Percentiles rank a stretch among this genome's conserved stretches.
These are phyloP conservation scores for Pholis gunnellus DNA, from an alignment of 2,113 vertebrate species.

Conservation along the genomic window DNA sequence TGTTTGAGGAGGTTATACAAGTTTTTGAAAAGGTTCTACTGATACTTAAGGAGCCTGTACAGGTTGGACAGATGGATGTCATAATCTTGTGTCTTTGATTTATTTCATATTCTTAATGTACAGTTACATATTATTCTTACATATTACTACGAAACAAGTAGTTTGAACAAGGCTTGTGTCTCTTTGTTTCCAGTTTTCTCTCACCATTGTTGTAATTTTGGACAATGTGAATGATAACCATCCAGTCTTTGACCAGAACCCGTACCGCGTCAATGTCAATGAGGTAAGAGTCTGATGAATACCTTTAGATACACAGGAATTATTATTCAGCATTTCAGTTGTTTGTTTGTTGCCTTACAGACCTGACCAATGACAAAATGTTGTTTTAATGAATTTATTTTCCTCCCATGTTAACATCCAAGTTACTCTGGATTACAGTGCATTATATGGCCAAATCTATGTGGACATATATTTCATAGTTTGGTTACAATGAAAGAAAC, in stretches of 20 bases:
- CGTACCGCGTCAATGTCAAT: background rate
- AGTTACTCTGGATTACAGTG: background rate
- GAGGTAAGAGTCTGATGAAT: slow-evolving; percentile 76
- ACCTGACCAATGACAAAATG: background rate
- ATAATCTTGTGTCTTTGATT: background rate
- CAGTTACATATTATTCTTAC: background rate
- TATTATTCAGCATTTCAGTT: background rate
- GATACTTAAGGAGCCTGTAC: no score
- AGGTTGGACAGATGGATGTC: background rate
- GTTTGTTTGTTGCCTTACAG: background rate
- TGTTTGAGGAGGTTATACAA: background rate
- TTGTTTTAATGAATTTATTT: background rate
- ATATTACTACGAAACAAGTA: no score
- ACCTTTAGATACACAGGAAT: background rate
- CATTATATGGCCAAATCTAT: background rate
- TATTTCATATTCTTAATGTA: background rate
- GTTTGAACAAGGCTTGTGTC: background rate
- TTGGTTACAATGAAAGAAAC: background rate
- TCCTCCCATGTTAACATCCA: background rate
- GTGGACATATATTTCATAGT: background rate
- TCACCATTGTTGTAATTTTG: rapidly evolving
- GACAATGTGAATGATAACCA: slow-evolving; percentile 71
- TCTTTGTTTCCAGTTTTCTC: background rate
- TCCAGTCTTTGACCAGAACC: slow-evolving; percentile 52
- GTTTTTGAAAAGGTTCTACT: no score